Conservation (phyloP, 2,797 vertebrate species). For the Morus bassanus region DNA sequence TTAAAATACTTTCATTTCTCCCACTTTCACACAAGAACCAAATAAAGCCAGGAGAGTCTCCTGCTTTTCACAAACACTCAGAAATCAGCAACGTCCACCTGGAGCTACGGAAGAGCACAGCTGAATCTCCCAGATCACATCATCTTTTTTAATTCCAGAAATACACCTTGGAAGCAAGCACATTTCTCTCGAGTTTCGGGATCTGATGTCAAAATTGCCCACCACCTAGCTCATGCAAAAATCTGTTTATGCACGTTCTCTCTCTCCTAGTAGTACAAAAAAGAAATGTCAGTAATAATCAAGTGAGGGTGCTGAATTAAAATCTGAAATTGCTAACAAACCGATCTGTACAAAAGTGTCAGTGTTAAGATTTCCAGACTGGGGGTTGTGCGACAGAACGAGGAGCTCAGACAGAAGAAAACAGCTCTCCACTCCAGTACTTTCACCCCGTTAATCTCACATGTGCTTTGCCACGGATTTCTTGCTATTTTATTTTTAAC, state of each 20-base stretch:
- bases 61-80: not conserved
- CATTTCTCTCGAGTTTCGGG: not conserved
- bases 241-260: conserved; percentile 50
- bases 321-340: conserved; percentile 59
- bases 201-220: not conserved
- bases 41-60: conserved; percentile 40
- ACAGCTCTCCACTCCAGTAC: conserved; percentile 59
- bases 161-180: not conserved
- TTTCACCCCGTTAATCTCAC: conserved; percentile 64
- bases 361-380: conserved; percentile 59
- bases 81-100: conserved; percentile 32
- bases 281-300: conserved; percentile 67
- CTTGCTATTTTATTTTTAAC: conserved; percentile 62
- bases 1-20: conserved; percentile 49
- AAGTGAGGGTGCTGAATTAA: conserved; percentile 56
- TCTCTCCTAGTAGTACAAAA: conserved; percentile 16
- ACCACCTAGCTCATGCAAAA: conserved; percentile 31
- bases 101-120: not conserved
- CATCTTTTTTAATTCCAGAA: not conserved
- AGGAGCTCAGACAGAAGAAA: conserved; percentile 55
- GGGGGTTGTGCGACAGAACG: conserved; percentile 9
- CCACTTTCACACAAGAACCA: conserved; percentile 45
- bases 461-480: conserved; percentile 47
- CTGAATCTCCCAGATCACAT: not conserved
- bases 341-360: conserved; percentile 54